Percentiles rank a stretch among this genome's conserved stretches.
phyloP scores from a whole-genome alignment of 2,113 vertebrate species.

The Seriola rivoliana region DNA sequence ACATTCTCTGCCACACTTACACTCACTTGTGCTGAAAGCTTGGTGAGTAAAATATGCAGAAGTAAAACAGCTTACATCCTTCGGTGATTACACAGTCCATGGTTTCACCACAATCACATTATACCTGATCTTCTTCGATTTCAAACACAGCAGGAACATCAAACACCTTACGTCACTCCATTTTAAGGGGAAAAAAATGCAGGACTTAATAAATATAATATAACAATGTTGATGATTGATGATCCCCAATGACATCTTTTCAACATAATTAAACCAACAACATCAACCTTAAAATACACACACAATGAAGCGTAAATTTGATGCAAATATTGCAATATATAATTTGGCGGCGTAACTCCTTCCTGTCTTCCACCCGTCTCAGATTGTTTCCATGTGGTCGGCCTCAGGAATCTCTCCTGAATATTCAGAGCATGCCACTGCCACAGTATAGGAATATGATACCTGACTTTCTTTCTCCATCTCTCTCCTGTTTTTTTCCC shows the following conservation, averaged over 20 bases:
- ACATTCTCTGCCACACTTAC: constrained; percentile 6
- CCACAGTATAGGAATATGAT: constrained; percentile 59
- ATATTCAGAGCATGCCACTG: constrained; percentile 60
- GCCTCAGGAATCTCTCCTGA: constrained; percentile 68
- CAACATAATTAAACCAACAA: background rate
- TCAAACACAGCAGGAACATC: constrained; percentile 17
- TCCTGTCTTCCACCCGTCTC: constrained; percentile 24
- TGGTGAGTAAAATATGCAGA: background rate
- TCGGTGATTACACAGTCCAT: constrained; percentile 46
- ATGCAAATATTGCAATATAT: constrained; percentile 4
- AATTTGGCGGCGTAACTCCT: constrained; percentile 13
- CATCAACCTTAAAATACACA: background rate
- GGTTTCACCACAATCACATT: constrained; percentile 40
- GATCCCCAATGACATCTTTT: background rate
- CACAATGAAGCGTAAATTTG: background rate
- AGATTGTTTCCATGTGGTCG: constrained; percentile 66
- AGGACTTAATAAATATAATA: background rate
- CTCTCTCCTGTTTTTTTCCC: constrained; percentile 7
- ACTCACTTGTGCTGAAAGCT: constrained; percentile 16
- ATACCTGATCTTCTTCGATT: constrained; percentile 44
- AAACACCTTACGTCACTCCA: background rate
- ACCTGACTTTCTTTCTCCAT: constrained; percentile 45
- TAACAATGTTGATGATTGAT: background rate
- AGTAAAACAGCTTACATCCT: constrained; percentile 42
- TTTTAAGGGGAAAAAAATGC: background rate